These are phyloP conservation scores for Polyodon spathula DNA, from an alignment of 2,113 vertebrate species.

Conservation along the genomic window DNA sequence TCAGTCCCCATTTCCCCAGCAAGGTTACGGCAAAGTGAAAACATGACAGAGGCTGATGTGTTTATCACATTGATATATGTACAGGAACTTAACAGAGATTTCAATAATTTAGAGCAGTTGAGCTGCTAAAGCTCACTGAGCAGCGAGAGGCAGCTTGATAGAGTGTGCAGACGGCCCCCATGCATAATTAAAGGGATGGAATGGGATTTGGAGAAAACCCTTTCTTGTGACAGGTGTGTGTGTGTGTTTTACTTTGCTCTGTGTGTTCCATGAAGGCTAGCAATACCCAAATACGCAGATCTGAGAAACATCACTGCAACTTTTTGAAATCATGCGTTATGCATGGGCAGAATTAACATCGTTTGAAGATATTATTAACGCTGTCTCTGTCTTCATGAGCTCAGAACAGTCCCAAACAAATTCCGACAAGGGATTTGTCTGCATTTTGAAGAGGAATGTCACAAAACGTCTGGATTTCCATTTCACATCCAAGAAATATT, in stretches of 20 bases:
- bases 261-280: neutral
- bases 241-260: neutral
- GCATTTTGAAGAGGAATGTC: neutral
- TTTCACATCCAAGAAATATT: too few relatives aligned
- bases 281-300: neutral
- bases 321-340: conserved; percentile 1
- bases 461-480: neutral
- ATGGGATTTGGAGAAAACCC: conserved; percentile 36
- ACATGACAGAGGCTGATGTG: conserved; percentile 49
- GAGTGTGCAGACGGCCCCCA: conserved; percentile 43
- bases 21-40: conserved; percentile 35
- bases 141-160: conserved; percentile 52
- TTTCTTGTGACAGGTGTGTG: conserved; percentile 44
- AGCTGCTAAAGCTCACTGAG: conserved; percentile 56
- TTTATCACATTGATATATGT: conserved; percentile 63
- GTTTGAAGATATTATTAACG: neutral
- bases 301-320: neutral
- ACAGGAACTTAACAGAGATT: conserved; percentile 67
- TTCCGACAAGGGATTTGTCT: neutral
- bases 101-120: conserved; percentile 78
- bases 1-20: neutral
- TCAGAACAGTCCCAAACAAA: neutral
- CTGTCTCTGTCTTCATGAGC: neutral
- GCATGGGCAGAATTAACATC: neutral
- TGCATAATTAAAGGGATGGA: conserved; percentile 66